Evolutionary conservation across 2,888 invertebrate genomes (phyloP), one percentile per base, ranked within the genome.

Genomic region (Cantharis lateralis): DNA sequence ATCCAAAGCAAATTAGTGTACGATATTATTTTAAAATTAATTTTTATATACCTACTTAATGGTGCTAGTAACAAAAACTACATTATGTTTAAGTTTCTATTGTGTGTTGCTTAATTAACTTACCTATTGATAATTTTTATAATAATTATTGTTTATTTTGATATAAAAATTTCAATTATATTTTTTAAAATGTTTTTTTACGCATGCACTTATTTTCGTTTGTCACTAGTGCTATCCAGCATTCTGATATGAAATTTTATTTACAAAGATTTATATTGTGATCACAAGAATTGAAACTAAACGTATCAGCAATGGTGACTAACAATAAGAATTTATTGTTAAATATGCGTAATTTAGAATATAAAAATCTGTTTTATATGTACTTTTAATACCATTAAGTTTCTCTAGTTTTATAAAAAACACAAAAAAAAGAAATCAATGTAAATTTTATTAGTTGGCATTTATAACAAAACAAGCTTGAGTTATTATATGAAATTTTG

Each of bases 271-370:
- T 62, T 68, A 76, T 62, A 85, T 85, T 88, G 87, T 88, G 88
- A 88, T 88, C 86, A 85, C 83, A 84, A 82, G 84, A 87, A 87
- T 85, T 82, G 87, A 86, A 88, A 88, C 87, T 84, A 85, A 87
- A 88, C 88, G 88, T 88, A 88, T 88, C 88, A 88, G 86, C 85
- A 87, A 87, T 85, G 87, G 87, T 88, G 87, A 88, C 87, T 86
- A 87, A 87, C 85, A 86, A 85, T 85, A 84, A 85, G 48, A 82
- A 82, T 81, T 80, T 79, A 76, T 72, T 79, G 64, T 73, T 76
- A 76, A 78, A 66, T 70, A 76, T 72, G 74, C 64, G 72, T 75
- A 77, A 75, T 69, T 70, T 76, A 76, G 76, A 78, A 68, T 76
- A 78, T 70, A 32, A 70, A 48, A 79, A 80, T 72, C 75, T 82